Percentiles rank a stretch among this genome's conserved stretches.
Conservation (phyloP, 2,888 invertebrate genomes). For the Ophion slaviceki region DNA sequence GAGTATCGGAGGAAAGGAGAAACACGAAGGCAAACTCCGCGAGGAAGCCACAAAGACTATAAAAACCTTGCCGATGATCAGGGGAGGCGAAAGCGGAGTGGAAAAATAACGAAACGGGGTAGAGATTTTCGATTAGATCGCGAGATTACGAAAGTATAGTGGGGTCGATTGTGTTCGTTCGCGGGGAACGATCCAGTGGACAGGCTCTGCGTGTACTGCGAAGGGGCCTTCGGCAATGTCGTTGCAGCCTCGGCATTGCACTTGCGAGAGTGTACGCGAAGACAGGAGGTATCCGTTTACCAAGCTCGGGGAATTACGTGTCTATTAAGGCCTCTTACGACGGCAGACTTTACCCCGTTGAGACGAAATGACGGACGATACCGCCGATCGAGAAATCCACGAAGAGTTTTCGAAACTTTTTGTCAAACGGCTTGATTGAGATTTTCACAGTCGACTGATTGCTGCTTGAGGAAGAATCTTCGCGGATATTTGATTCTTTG, state of each 20-base stretch:
- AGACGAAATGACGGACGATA: neutral
- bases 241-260: conserved; percentile 37
- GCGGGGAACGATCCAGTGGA: conserved; percentile 44
- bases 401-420: neutral
- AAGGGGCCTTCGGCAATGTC: conserved; percentile 59
- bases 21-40: conserved; percentile 25
- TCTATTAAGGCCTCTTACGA: conserved; percentile 60
- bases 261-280: conserved; percentile 45
- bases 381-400: neutral
- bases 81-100: conserved; percentile 8
- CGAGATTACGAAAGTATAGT: conserved; percentile 72
- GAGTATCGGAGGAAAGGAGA: conserved; percentile 31
- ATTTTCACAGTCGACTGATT: neutral
- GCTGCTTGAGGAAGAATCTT: neutral
- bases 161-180: conserved; percentile 66
- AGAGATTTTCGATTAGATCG: conserved; percentile 72
- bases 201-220: conserved; percentile 21
- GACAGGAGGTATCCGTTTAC: conserved; percentile 63
- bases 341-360: neutral
- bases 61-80: neutral
- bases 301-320: conserved; percentile 65
- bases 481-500: neutral
- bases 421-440: neutral
- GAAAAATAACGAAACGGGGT: conserved; percentile 30
- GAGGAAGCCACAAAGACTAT: conserved; percentile 41